Conservation (phyloP, 64 coral and sea anemone species). For the Dendronephthya gigantea region DNA sequence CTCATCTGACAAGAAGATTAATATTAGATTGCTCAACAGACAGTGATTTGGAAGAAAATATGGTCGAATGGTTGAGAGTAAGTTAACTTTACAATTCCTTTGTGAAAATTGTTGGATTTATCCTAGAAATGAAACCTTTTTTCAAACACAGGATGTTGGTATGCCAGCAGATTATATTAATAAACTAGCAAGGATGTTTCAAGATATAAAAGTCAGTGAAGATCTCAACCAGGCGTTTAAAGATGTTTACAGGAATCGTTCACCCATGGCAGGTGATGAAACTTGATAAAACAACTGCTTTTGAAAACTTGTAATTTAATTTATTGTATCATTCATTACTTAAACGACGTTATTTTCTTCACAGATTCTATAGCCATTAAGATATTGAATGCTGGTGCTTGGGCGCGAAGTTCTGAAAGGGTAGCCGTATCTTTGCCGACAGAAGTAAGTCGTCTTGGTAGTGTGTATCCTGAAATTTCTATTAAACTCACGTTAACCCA, state of each 20-base stretch:
- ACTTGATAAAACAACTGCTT: too few relatives aligned
- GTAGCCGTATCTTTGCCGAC: conserved; percentile 72
- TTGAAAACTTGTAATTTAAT: too few relatives aligned
- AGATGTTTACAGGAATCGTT: conserved; percentile 45
- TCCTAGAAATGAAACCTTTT: neutral
- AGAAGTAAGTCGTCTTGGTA: conserved; percentile 23
- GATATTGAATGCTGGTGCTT: conserved; percentile 85
- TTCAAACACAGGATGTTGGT: conserved; percentile 67
- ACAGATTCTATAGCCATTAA: conserved; percentile 88
- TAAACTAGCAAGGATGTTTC: conserved; percentile 95
- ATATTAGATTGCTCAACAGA: conserved; percentile 89
- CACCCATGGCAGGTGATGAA: neutral
- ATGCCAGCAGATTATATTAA: conserved; percentile 99
- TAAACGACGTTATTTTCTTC: neutral
- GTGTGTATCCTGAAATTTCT: too few relatives aligned
- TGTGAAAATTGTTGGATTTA: neutral
- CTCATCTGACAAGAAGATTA: conserved; percentile 69
- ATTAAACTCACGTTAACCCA: too few relatives aligned
- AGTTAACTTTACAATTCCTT: neutral
- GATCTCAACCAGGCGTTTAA: conserved; percentile 89
- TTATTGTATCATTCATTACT: too few relatives aligned
- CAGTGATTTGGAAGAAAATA: conserved; percentile 93
- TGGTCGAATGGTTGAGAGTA: conserved; percentile 93
- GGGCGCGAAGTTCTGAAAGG: conserved; percentile 76
- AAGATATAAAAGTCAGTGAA: conserved; percentile 97